Base-by-base conservation (phyloP, 1,140 invertebrate species). In the Araneus ventricosus region DNA sequence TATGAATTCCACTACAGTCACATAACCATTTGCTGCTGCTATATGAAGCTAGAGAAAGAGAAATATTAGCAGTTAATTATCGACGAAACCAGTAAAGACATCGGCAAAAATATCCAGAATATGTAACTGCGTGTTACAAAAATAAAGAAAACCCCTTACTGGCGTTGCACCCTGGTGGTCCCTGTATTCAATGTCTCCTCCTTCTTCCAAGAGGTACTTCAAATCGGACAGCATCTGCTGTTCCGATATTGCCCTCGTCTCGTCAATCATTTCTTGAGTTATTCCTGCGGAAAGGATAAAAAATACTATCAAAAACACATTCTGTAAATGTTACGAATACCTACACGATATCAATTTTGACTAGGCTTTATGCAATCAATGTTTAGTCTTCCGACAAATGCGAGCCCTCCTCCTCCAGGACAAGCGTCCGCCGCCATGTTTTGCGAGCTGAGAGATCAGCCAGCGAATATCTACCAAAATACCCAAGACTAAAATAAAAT, bases 21-120 rank as follows among this genome's bases (percentile, higher is more conserved):
- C 96, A 95, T 99, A 99, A 30, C 99, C 99, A 96, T 99, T 99
- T 37, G 99, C 99, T n/a, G 99, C 97, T 63, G 99, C 99, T 95
- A 99, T 98, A 95, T 99, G 99, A 88, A 99, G 96, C 98, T 98
- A 95, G 4, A 85, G 63, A n/a, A 52, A 57, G 22, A 45, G 79
- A 80, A 57, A 1, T 14, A 17, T 4, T 2, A 52, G 17, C 2
- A 1, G 10, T 52, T 52, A 0, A 52, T 0, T 2, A 52, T 2
- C 10, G 45, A 17, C 10, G 17, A 2, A 52, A 52, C 17, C 45
- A 14, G 2, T 1, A 52, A 52, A 52, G 8, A 52, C 17, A 52
- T 14, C 2, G 45, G 1, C 45, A 52, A 52, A 52, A n/a, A n/a
- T 14, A 1, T 52, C 0, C 10, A 52, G 45, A 52, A 52, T 17